phyloP scores from a whole-genome alignment of 1,140 invertebrate species.

The Daktulosphaira vitifoliae region DNA sequence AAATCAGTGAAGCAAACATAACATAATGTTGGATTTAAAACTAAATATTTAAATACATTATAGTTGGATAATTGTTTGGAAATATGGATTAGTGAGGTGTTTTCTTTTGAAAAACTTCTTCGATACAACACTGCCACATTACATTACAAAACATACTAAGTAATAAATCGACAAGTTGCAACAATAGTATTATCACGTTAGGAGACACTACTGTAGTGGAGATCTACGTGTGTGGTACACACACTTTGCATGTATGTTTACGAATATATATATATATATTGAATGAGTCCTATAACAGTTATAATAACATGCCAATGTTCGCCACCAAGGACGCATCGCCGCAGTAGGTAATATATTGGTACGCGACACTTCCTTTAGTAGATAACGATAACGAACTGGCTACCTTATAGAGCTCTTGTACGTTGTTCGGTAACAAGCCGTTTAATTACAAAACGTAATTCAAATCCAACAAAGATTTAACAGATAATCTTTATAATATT shows the following conservation, averaged over 20 bases:
- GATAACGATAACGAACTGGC: slow-evolving; percentile 7
- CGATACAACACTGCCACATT: not conserved
- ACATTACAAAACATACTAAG: too few relatives aligned
- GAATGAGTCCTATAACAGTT: too few relatives aligned
- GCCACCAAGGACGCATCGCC: not conserved
- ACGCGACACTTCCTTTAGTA: not conserved
- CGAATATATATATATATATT: too few relatives aligned
- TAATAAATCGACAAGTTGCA: not conserved
- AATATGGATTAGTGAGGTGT: too few relatives aligned
- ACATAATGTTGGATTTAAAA: too few relatives aligned
- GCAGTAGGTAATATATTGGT: not conserved
- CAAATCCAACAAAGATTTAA: too few relatives aligned
- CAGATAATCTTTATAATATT: too few relatives aligned
- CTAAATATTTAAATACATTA: too few relatives aligned
- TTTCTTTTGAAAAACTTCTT: too few relatives aligned
- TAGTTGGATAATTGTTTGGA: too few relatives aligned
- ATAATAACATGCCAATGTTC: not conserved
- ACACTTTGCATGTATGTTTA: too few relatives aligned
- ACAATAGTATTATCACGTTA: not conserved
- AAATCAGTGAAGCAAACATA: too few relatives aligned
- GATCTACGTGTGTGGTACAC: slow-evolving; percentile 4
- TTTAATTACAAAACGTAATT: slow-evolving; percentile 8
- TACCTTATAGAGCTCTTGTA: slow-evolving; percentile 19
- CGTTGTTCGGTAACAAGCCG: not conserved
- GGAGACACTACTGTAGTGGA: not conserved